These are phyloP conservation scores for Trididemnum miniatum DNA, from an alignment of 23 tunicate species.

Conservation along the genomic window DNA sequence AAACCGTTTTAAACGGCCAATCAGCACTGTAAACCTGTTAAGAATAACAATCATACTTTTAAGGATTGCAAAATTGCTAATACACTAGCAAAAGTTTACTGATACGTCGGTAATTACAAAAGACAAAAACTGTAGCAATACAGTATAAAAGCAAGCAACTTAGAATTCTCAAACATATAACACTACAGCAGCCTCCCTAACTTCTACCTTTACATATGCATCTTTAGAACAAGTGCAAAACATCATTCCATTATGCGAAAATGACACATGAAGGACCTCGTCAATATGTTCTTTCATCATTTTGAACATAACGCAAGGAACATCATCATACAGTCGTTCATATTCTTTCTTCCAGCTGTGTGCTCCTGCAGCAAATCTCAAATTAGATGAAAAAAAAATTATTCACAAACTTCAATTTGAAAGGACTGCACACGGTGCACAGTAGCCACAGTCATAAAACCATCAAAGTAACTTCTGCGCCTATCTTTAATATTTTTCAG, in stretches of 20 bases:
- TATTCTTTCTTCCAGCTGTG: constrained; percentile 70
- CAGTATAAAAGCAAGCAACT: too few species aligned
- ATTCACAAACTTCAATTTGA: background rate
- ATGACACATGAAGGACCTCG: constrained; percentile 82
- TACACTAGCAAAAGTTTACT: too few species aligned
- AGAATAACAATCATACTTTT: too few species aligned
- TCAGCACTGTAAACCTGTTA: constrained; percentile 78
- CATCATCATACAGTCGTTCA: constrained; percentile 49
- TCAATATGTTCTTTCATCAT: constrained; percentile 65
- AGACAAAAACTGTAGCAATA: too few species aligned
- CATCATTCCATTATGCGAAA: constrained; percentile 84
- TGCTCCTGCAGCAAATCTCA: constrained; percentile 8
- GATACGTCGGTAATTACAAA: too few species aligned
- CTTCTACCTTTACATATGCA: constrained; percentile 69
- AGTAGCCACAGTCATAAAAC: too few species aligned
- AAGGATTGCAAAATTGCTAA: too few species aligned
- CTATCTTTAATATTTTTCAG: too few species aligned
- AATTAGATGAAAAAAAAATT: background rate
- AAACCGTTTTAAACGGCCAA: constrained; percentile 79
- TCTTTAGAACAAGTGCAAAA: constrained; percentile 90
- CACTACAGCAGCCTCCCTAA: too few species aligned
- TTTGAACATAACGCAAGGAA: constrained; percentile 59
- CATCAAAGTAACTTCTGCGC: too few species aligned
- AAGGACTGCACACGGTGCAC: too few species aligned
- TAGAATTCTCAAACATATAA: too few species aligned